Percentiles rank a stretch among this genome's conserved stretches.
These are phyloP conservation scores for Phoxinus dragarum DNA, from an alignment of 2,797 vertebrate species.

Conservation along the genomic window DNA sequence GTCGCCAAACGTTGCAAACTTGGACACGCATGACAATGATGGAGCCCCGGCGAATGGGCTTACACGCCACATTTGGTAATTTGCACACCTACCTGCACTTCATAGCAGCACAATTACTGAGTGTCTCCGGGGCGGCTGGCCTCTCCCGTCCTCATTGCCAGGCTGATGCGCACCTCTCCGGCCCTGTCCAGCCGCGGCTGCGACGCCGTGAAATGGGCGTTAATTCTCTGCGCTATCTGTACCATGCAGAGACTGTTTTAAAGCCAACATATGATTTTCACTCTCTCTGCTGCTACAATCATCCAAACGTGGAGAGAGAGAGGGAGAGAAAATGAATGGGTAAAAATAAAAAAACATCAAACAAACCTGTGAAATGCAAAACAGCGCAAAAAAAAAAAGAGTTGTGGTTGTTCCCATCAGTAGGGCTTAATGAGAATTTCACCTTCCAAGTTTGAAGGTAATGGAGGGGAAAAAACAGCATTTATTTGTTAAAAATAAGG, in stretches of 20 bases:
- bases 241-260: slow-evolving; percentile 77
- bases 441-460: slow-evolving; percentile 63
- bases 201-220: slow-evolving; percentile 79
- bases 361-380: slow-evolving; percentile 75
- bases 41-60: slow-evolving; percentile 78
- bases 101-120: slow-evolving; percentile 80
- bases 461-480: slow-evolving; percentile 16
- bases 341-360: slow-evolving; percentile 76
- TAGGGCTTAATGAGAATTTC: slow-evolving; percentile 73
- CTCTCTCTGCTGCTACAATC: slow-evolving; percentile 51
- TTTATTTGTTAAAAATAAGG: slow-evolving; percentile 20
- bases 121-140: slow-evolving; percentile 72
- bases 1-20: slow-evolving; percentile 69
- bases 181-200: slow-evolving; percentile 70
- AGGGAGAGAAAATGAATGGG: slow-evolving; percentile 26
- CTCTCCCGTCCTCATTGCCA: slow-evolving; percentile 54
- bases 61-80: slow-evolving; percentile 83
- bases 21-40: slow-evolving; percentile 76
- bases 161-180: slow-evolving; percentile 37
- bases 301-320: slow-evolving; percentile 19
- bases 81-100: slow-evolving; percentile 85
- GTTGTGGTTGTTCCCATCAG: slow-evolving; percentile 66
- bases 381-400: slow-evolving; percentile 58
- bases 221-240: slow-evolving; percentile 83
- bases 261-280: slow-evolving; percentile 59